A percentile compares a stretch with the other conserved stretches of the same genome.
phyloP scores from a whole-genome alignment of 2,888 invertebrate species.

The Ommatoiulus sabulosus region DNA sequence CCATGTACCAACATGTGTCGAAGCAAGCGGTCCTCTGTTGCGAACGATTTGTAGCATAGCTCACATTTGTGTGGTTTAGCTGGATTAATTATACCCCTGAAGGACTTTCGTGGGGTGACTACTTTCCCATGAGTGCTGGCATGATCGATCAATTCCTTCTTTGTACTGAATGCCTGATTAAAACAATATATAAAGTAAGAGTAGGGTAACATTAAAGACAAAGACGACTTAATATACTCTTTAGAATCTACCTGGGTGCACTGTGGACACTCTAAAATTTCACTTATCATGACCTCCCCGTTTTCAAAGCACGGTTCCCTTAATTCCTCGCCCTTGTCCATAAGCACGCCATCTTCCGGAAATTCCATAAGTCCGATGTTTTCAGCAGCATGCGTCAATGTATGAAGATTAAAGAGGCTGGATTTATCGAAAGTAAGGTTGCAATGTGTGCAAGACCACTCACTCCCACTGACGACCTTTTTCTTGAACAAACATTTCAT shows the following conservation, averaged over 20 bases:
- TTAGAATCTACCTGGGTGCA: slow-evolving; percentile 63
- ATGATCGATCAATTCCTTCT: slow-evolving; percentile 70
- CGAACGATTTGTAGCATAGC: slow-evolving; percentile 76
- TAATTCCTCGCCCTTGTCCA: slow-evolving; percentile 58
- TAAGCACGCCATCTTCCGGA: slow-evolving; percentile 59
- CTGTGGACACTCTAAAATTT: slow-evolving; percentile 66
- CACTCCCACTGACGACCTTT: slow-evolving; percentile 64
- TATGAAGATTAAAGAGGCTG: slow-evolving; percentile 71
- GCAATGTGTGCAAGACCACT: slow-evolving; percentile 63
- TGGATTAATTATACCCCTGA: slow-evolving; percentile 64
- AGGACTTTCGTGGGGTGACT: slow-evolving; percentile 59
- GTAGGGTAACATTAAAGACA: no score
- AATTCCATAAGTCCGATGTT: slow-evolving; percentile 66
- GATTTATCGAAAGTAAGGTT: slow-evolving; percentile 67
- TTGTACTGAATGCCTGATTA: slow-evolving; percentile 65
- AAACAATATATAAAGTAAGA: neutral
- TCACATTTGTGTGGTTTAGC: slow-evolving; percentile 74
- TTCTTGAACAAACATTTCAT: slow-evolving; percentile 65
- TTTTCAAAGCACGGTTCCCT: slow-evolving; percentile 23
- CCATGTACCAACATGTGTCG: slow-evolving; percentile 77
- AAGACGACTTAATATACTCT: neutral
- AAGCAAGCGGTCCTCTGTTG: slow-evolving; percentile 73
- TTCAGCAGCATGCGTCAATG: slow-evolving; percentile 70
- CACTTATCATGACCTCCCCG: slow-evolving; percentile 52
- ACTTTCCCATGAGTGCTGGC: slow-evolving; percentile 69